A percentile compares a stretch with the other conserved stretches of the same genome.
Evolutionary conservation across 2,797 vertebrate genomes (phyloP).

Genomic region (Cynopterus sphinx): DNA sequence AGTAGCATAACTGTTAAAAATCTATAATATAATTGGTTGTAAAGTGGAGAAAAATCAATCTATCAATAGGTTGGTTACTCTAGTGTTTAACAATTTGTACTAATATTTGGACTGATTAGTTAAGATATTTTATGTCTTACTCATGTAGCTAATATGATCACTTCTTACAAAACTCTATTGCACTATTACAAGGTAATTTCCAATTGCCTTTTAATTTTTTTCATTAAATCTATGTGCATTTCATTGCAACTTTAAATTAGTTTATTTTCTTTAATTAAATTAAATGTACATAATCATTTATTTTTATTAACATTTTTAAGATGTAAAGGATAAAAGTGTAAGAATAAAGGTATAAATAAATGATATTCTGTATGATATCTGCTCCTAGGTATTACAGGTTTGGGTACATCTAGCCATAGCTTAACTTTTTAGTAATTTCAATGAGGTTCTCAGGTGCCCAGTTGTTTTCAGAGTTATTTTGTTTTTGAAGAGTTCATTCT

Average conservation of each 20-base stretch:
- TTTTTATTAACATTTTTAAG: background rate
- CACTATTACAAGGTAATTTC: background rate
- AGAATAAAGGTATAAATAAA: background rate
- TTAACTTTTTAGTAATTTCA: background rate
- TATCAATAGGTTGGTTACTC: background rate
- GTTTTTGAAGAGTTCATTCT: background rate
- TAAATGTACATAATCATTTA: background rate
- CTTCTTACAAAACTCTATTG: background rate
- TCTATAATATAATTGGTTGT: background rate
- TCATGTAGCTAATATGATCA: background rate
- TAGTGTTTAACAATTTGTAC: background rate
- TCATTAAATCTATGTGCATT: background rate
- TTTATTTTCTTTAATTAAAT: background rate
- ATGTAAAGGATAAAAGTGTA: background rate
- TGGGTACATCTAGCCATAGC: background rate
- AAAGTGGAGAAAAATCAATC: background rate
- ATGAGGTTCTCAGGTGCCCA: background rate
- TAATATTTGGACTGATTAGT: slow-evolving; percentile 15
- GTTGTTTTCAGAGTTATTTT: background rate
- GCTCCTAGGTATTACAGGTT: background rate
- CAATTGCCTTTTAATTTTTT: background rate
- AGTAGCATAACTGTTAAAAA: background rate
- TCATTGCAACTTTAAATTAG: background rate
- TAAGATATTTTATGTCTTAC: background rate
- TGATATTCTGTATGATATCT: background rate